Base-by-base conservation (phyloP, 1,140 invertebrate species). In the Tribolium madens region DNA sequence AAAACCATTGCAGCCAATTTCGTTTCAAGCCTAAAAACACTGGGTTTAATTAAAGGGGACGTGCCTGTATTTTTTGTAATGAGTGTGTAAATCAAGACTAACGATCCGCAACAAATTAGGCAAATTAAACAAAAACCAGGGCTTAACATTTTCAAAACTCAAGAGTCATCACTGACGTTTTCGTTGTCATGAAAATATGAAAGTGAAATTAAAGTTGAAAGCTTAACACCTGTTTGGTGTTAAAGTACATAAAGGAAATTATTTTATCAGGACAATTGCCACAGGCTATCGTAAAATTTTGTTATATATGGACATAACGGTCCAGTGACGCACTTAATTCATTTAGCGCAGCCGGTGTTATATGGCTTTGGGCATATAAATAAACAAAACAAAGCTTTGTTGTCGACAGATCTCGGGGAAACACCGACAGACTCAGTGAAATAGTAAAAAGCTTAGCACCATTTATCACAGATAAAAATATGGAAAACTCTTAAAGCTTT, bases 131-230 rank as follows among this genome's bases (percentile, higher is more conserved):
- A 26, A 26, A 26, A 26, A 5, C 21, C 21, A 26, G 21, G 21
- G 21, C 21, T 26, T 26, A 26, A 26, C 21, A 26, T 5, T 26
- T 26, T 26, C 21, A 5, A 4, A 5, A 26, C 1, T 21, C n/a
- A n/a, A n/a, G n/a, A n/a, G n/a, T n/a, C n/a, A n/a, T n/a, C 18
- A 21, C 18, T 21, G 18, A 21, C 18, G 18, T 1, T 21, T 26
- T 26, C 3, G 21, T 26, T n/a, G 36, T 10, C 57, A 64, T 33
- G 26, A 13, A 64, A 64, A n/a, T 64, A 36, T 10, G n/a, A 64
- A 64, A 64, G 57, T 33, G 57, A 64, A 64, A 64, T 64, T 64
- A 33, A 64, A 64, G 9, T 64, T 64, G 26, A 14, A 64, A 64
- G 10, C 31, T 64, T 33, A 64, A 64, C 57, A 57, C 26, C 57